Conservation (phyloP, 1,140 invertebrate species). For the Battus philenor region DNA sequence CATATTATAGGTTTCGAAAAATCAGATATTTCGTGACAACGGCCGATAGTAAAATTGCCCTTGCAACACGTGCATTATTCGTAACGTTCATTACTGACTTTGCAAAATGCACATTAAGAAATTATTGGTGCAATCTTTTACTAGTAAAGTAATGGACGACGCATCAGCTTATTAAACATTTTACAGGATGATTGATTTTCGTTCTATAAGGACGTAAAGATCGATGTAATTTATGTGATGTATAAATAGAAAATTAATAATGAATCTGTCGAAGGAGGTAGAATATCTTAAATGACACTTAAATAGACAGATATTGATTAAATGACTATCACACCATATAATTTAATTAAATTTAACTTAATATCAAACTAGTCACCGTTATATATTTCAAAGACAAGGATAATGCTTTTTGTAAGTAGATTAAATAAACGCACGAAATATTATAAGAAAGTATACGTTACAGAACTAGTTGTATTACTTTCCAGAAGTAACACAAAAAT, state of each 20-base stretch:
- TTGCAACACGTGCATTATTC: slow-evolving; percentile 36
- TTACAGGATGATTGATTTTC: slow-evolving; percentile 1
- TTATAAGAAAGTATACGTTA: too few species aligned
- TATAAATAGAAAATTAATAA: neutral
- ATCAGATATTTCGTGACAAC: slow-evolving; percentile 48
- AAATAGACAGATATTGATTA: too few species aligned
- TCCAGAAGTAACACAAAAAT: too few species aligned
- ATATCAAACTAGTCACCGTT: too few species aligned
- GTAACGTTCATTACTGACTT: slow-evolving; percentile 19
- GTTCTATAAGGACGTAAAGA: neutral
- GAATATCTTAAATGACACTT: neutral
- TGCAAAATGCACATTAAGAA: slow-evolving; percentile 39
- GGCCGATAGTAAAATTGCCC: slow-evolving; percentile 47
- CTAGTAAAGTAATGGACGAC: slow-evolving; percentile 48
- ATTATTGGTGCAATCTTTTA: slow-evolving; percentile 37
- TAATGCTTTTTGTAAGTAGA: too few species aligned
- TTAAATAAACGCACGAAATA: too few species aligned
- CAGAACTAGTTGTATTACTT: too few species aligned
- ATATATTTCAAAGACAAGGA: too few species aligned
- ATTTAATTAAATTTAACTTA: too few species aligned
- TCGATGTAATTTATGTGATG: too few species aligned
- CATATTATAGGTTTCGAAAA: slow-evolving; percentile 45
- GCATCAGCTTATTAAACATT: slow-evolving; percentile 2
- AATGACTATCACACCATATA: too few species aligned
- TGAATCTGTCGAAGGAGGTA: neutral